Conservation (phyloP, 2,888 invertebrate species). For the Dione juno region DNA sequence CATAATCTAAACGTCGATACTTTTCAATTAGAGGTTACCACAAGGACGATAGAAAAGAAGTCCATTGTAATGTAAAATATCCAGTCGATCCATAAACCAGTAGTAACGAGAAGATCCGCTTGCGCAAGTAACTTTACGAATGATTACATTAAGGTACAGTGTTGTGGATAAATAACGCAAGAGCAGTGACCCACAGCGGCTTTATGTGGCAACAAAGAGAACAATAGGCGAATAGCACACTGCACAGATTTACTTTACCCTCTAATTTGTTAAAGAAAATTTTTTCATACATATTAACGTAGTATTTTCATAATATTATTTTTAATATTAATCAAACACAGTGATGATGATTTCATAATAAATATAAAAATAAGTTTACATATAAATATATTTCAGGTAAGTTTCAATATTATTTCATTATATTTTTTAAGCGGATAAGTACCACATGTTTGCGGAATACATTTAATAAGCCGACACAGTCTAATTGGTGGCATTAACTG, state of each 20-base stretch:
- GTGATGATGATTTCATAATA: neutral
- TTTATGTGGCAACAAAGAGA: slow-evolving; percentile 39
- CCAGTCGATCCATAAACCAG: neutral
- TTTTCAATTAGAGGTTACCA: slow-evolving; percentile 16
- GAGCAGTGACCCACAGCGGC: slow-evolving; percentile 51
- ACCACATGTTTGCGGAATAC: slow-evolving; percentile 56
- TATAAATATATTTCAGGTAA: neutral
- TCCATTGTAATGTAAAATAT: neutral
- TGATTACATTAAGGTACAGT: slow-evolving; percentile 61
- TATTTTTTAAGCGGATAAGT: slow-evolving; percentile 13
- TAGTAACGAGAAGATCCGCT: slow-evolving; percentile 16
- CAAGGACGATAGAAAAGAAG: slow-evolving; percentile 23
- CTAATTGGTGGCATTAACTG: slow-evolving; percentile 61
- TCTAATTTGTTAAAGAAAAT: slow-evolving; percentile 32
- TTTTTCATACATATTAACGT: slow-evolving; percentile 8
- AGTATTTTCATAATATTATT: neutral
- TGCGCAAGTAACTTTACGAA: slow-evolving; percentile 50
- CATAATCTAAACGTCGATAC: slow-evolving; percentile 19
- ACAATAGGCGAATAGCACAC: slow-evolving; percentile 54
- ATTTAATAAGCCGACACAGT: slow-evolving; percentile 59
- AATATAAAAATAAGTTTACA: neutral
- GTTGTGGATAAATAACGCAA: slow-evolving; percentile 59
- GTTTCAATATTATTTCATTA: neutral
- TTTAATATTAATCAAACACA: neutral
- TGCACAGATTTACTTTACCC: slow-evolving; percentile 29